Conservation (phyloP, 2,888 invertebrate genomes). For the Macrosiphum euphorbiae region DNA sequence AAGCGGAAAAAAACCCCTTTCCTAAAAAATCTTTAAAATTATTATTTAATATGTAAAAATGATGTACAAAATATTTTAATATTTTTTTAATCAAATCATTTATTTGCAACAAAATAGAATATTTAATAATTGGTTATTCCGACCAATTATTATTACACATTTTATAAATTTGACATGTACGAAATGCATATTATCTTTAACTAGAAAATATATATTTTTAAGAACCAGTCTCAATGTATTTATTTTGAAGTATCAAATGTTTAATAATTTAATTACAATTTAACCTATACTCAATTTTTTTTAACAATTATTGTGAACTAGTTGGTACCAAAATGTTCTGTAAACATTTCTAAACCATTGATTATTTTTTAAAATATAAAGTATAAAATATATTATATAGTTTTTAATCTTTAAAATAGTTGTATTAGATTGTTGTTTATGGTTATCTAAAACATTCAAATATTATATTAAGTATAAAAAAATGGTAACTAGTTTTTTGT, state of each 20-base stretch:
- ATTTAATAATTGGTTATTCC: neutral
- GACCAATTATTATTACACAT: neutral
- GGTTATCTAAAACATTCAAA: neutral
- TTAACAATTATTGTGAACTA: neutral
- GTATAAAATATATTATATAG: neutral
- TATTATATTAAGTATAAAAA: neutral
- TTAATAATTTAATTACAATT: neutral
- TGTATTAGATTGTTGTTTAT: neutral
- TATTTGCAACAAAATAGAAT: slow-evolving; percentile 36
- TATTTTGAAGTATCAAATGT: slow-evolving; percentile 14
- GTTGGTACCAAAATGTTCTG: neutral
- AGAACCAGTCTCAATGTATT: slow-evolving; percentile 31
- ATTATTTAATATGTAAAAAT: neutral
- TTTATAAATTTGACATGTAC: slow-evolving; percentile 20
- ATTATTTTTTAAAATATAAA: neutral
- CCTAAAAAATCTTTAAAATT: slow-evolving; percentile 47
- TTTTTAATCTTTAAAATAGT: neutral
- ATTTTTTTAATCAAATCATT: slow-evolving; percentile 5
- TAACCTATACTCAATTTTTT: neutral
- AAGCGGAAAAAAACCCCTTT: neutral
- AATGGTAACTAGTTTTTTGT: neutral
- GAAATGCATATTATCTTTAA: neutral
- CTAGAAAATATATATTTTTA: slow-evolving; percentile 1
- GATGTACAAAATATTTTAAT: neutral
- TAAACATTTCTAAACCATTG: neutral